These are phyloP conservation scores for Erythrocercus mccallii DNA, from an alignment of 2,113 vertebrate genomes.

Conservation along the genomic window DNA sequence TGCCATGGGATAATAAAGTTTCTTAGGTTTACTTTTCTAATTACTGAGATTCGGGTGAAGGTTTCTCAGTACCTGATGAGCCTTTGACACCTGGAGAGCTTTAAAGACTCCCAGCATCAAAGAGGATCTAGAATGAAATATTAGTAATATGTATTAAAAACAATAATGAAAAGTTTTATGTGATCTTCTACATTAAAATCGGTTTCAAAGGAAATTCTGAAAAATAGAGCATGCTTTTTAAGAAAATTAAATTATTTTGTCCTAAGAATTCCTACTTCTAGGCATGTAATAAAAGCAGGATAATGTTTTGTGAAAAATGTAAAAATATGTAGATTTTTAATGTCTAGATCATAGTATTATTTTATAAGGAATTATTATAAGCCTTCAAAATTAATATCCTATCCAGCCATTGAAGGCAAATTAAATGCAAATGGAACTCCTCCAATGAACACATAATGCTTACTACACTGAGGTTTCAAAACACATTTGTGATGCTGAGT, in stretches of 20 bases:
- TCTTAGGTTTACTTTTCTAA: not conserved
- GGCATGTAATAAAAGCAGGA: not conserved
- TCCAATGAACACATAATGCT: slow-evolving; percentile 27
- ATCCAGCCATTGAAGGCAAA: slow-evolving; percentile 27
- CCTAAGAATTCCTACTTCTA: not conserved
- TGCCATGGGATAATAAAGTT: not conserved
- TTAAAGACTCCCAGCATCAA: not conserved
- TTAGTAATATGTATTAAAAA: not conserved
- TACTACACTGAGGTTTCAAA: slow-evolving; percentile 21
- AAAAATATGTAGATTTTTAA: slow-evolving; percentile 7
- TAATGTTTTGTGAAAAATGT: not conserved
- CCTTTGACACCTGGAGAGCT: not conserved
- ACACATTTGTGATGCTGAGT: slow-evolving; percentile 29
- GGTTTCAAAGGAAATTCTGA: not conserved
- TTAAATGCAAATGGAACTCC: slow-evolving; percentile 57
- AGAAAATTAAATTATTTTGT: not conserved
- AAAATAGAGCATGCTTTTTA: not conserved
- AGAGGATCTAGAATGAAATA: not conserved
- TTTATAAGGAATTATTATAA: slow-evolving; percentile 5
- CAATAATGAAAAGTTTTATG: not conserved
- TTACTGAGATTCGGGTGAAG: not conserved
- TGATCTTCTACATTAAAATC: not conserved
- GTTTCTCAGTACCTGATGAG: not conserved
- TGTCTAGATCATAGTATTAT: not conserved
- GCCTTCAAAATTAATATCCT: slow-evolving; percentile 45